These are phyloP conservation scores for Stegodyphus mimosarum DNA, from an alignment of 1,140 invertebrate genomes.

Conservation along the genomic window DNA sequence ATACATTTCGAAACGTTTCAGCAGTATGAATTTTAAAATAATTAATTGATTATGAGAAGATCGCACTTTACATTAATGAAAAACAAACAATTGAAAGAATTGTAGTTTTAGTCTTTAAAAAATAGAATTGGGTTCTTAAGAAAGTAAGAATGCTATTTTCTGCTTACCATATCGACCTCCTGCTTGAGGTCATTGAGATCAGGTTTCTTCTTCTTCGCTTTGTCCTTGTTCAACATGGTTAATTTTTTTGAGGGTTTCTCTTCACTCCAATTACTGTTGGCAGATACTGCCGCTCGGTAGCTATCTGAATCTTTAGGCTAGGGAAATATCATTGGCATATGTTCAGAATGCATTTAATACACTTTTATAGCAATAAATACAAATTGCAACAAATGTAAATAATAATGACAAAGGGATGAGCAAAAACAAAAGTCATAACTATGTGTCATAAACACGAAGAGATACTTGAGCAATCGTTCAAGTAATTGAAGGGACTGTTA, in stretches of 20 bases:
- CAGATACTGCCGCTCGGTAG: slow-evolving; percentile 90
- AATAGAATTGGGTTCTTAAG: too few species aligned
- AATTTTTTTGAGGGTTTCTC: slow-evolving; percentile 85
- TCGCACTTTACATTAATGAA: too few species aligned
- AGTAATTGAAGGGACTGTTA: background rate
- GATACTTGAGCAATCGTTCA: too few species aligned
- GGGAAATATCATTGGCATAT: slow-evolving; percentile 67
- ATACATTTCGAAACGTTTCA: too few species aligned
- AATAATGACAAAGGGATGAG: background rate
- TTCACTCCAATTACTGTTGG: slow-evolving; percentile 89
- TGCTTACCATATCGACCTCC: slow-evolving; percentile 86
- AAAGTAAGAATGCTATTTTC: background rate
- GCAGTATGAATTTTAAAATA: too few species aligned
- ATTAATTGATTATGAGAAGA: too few species aligned
- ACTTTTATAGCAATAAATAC: background rate
- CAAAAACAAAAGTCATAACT: background rate
- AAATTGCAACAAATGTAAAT: background rate
- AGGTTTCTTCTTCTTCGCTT: slow-evolving; percentile 68
- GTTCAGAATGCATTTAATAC: background rate
- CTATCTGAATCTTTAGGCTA: slow-evolving; percentile 93
- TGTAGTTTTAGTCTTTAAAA: too few species aligned
- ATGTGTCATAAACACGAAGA: background rate
- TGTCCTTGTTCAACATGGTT: slow-evolving; percentile 72
- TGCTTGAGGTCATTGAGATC: slow-evolving; percentile 96
- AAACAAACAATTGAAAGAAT: too few species aligned